phyloP scores from a whole-genome alignment of 2,888 invertebrate genomes.

The Rhagium mordax region DNA sequence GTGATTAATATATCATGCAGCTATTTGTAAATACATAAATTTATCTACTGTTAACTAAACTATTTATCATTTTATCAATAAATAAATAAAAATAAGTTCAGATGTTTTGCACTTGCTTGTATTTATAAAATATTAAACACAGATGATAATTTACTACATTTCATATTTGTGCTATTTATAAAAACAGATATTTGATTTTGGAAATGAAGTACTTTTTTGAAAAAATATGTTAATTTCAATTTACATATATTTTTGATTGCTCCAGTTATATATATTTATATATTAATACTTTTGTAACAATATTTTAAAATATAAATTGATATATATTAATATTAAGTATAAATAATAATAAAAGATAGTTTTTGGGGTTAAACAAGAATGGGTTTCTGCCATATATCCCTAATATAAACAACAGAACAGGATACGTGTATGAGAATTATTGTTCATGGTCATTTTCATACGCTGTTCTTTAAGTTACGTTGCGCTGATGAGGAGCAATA shows the following conservation, averaged over 20 bases:
- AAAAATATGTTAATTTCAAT: too few species aligned
- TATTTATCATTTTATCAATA: conserved; percentile 13
- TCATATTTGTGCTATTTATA: background rate
- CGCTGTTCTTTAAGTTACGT: too few species aligned
- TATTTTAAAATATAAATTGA: background rate
- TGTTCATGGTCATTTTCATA: too few species aligned
- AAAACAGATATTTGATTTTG: too few species aligned
- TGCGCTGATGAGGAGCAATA: too few species aligned
- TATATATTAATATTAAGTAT: background rate
- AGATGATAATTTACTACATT: background rate
- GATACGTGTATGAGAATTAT: too few species aligned
- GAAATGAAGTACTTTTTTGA: too few species aligned
- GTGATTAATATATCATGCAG: conserved; percentile 22
- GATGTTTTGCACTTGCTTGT: background rate
- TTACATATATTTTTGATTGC: background rate
- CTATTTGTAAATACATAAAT: conserved; percentile 22
- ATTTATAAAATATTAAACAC: background rate
- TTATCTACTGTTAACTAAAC: conserved; percentile 10
- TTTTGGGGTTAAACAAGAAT: too few species aligned
- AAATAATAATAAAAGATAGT: too few species aligned
- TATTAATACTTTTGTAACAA: background rate
- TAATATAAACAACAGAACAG: too few species aligned
- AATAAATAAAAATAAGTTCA: conserved; percentile 17
- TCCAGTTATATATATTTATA: background rate
- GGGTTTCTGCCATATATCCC: too few species aligned